Evolutionary conservation across 2,888 invertebrate genomes (phyloP), one percentile per base, ranked within the genome.

Genomic region (Eledona agricola): DNA sequence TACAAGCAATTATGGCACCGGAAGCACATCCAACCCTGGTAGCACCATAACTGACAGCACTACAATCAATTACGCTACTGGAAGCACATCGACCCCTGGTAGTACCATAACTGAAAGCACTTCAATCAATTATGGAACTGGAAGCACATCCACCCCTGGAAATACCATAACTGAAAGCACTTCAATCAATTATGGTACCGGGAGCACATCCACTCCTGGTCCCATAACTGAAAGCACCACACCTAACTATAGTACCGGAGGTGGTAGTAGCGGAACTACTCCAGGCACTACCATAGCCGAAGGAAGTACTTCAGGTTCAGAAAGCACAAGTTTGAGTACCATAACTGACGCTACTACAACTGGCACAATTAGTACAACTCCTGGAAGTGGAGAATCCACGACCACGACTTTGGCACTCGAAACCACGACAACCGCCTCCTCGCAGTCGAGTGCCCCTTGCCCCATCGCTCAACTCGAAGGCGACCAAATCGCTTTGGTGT

Each of bases 401-500:
- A 53, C 62, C 19, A 63, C 61, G 16, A 60, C 62, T 29, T 56
- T n/a, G n/a, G n/a, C n/a, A n/a, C n/a, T n/a, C 32, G 43, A 47
- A 47, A 9, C 32, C 16, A 32, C n/a, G 19, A 51, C 54, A n/a
- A 55, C 54, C 5, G 37, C 53, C 31, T 25, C 31, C 19, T 64
- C 70, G 1, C 55, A 60, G 9, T 71, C 68, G 34, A 64, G 66
- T 28, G 66, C 69, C 31, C 66, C 68, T 16, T 77, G 76, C 61
- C 77, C 73, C 69, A 82, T 71, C 79, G 82, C 73, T 77, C 81
- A 85, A 62, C 77, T 86, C 4, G 83, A 86, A 38, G 83, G 84
- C 10, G 86, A 88, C 55, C 90, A 92, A 76, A 79, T 86, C 57
- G 76, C 86, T 6, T 81, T 86, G 47, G 83, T 90, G 1, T 93